phyloP scores from a whole-genome alignment of 1,140 invertebrate species.

The Liolophura sinensis region DNA sequence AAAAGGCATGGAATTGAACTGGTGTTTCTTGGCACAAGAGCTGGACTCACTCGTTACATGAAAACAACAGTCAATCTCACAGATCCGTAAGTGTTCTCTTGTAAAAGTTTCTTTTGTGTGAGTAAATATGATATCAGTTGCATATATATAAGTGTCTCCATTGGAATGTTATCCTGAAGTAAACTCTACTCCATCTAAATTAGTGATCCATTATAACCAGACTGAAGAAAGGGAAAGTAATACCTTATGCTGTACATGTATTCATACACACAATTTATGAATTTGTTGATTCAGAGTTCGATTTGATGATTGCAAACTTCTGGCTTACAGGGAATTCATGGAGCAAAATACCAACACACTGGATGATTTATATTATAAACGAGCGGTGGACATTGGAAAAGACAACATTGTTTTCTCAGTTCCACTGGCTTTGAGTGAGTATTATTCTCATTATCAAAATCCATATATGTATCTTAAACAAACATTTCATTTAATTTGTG shows the following conservation, averaged over 20 bases:
- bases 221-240: neutral
- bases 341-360: conserved; percentile 79
- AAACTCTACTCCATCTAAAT: conserved; percentile 1
- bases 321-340: conserved; percentile 74
- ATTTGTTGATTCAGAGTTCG: neutral
- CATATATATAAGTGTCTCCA: conserved; percentile 10
- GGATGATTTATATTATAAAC: conserved; percentile 89
- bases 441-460: neutral
- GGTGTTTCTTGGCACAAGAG: conserved; percentile 42
- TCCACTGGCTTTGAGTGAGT: conserved; percentile 76
- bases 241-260: neutral
- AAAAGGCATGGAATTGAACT: conserved; percentile 31
- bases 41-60: conserved; percentile 36
- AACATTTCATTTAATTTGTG: too few relatives aligned
- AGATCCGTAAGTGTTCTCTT: conserved; percentile 24
- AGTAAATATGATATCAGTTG: neutral
- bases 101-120: neutral
- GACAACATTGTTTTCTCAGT: conserved; percentile 90
- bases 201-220: neutral
- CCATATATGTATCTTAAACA: too few relatives aligned
- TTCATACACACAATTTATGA: neutral
- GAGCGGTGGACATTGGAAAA: conserved; percentile 80
- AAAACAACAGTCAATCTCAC: conserved; percentile 13
- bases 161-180: conserved; percentile 1
- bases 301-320: conserved; percentile 7